phyloP scores from a whole-genome alignment of 2,888 invertebrate genomes.

The Gasteruption jaculator region DNA sequence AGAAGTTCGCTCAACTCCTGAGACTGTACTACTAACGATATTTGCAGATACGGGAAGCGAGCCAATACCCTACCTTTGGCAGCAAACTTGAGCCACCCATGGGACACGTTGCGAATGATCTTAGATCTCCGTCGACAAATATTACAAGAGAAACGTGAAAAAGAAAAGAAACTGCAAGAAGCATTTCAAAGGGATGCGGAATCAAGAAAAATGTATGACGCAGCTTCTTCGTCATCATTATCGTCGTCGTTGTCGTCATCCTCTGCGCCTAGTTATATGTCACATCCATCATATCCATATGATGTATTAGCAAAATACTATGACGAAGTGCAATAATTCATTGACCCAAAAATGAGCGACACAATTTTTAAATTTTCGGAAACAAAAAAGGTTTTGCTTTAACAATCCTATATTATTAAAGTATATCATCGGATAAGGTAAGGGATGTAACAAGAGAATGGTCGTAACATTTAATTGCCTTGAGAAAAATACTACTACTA shows the following conservation, averaged over 20 bases:
- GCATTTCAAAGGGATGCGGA: neutral
- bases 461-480: no score
- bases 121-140: slow-evolving; percentile 20
- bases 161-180: slow-evolving; percentile 10
- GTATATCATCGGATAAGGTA: no score
- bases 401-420: no score
- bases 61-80: slow-evolving; percentile 16
- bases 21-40: no score
- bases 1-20: no score
- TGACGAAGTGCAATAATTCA: slow-evolving; percentile 25
- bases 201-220: no score
- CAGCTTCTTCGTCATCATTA: no score
- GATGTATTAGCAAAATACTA: slow-evolving; percentile 26
- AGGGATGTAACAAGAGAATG: no score
- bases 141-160: slow-evolving; percentile 19
- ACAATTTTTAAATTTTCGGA: no score
- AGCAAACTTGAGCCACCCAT: slow-evolving; percentile 17
- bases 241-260: neutral
- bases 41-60: slow-evolving; percentile 36
- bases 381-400: no score
- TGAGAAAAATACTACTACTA: no score
- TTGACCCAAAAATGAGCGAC: neutral
- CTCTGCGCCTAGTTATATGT: no score
- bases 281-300: slow-evolving; percentile 13
- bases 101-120: slow-evolving; percentile 26